A percentile compares a stretch with the other conserved stretches of the same genome.
Conservation (phyloP, 2,797 vertebrate species). For the Dallia pectoralis region DNA sequence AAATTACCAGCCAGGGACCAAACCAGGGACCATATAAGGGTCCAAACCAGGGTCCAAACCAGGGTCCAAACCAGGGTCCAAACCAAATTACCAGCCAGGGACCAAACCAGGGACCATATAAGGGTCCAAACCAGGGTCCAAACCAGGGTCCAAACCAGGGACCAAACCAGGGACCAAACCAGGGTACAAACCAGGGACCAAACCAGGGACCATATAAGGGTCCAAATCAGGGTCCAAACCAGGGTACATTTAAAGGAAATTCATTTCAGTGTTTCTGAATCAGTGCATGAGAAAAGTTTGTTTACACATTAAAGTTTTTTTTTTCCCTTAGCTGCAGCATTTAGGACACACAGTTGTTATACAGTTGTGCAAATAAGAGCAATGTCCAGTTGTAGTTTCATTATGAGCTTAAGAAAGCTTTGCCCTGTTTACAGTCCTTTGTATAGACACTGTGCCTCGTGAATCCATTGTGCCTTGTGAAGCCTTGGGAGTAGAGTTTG, state of each 20-base stretch:
- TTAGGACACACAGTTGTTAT: no score
- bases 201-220: neutral
- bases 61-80: neutral
- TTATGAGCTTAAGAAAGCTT: no score
- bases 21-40: neutral
- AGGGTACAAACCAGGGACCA: neutral
- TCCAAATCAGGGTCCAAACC: neutral
- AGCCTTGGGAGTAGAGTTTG: neutral
- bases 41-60: neutral
- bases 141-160: neutral
- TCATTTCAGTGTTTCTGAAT: neutral
- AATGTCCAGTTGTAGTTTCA: no score
- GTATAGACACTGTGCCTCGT: no score
- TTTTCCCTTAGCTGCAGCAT: no score
- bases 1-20: neutral
- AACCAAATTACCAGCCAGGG: no score
- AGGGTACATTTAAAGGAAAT: no score
- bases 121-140: neutral
- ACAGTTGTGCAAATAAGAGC: no score
- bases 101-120: neutral
- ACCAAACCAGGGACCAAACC: neutral
- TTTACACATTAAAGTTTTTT: no score
- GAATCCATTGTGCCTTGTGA: neutral
- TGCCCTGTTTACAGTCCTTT: no score
- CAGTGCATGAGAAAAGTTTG: no score